Evolutionary conservation across 2,797 vertebrate genomes (phyloP).

Genomic region (Prionace glauca): DNA sequence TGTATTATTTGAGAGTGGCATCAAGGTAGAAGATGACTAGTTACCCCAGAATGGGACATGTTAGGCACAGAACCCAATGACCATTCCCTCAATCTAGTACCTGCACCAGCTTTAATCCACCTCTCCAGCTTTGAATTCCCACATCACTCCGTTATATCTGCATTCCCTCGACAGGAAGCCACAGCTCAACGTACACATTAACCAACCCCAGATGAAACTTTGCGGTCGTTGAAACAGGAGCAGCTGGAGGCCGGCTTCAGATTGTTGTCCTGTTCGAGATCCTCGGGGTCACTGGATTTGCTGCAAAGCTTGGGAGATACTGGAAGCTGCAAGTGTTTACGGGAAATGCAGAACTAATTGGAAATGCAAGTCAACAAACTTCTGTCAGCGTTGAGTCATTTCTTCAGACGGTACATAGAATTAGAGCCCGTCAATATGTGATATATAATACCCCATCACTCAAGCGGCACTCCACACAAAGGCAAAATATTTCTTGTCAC

Average conservation of each 20-base stretch:
- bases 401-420: neutral
- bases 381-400: neutral
- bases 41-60: neutral
- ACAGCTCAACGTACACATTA: neutral
- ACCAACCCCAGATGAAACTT: neutral
- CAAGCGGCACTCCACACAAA: neutral
- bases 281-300: neutral
- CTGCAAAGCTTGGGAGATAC: neutral
- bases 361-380: conserved; percentile 16
- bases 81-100: neutral
- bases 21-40: neutral
- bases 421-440: neutral
- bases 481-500: neutral
- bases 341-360: neutral
- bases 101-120: neutral
- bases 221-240: too few relatives aligned
- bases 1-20: neutral
- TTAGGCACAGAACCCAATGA: neutral
- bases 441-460: neutral
- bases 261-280: neutral
- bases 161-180: neutral
- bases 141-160: neutral
- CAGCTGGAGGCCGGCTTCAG: too few relatives aligned
- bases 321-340: neutral
- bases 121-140: neutral